Evolutionary conservation across 2,113 vertebrate genomes (phyloP).

Genomic region (Craseonycteris thonglongyai): DNA sequence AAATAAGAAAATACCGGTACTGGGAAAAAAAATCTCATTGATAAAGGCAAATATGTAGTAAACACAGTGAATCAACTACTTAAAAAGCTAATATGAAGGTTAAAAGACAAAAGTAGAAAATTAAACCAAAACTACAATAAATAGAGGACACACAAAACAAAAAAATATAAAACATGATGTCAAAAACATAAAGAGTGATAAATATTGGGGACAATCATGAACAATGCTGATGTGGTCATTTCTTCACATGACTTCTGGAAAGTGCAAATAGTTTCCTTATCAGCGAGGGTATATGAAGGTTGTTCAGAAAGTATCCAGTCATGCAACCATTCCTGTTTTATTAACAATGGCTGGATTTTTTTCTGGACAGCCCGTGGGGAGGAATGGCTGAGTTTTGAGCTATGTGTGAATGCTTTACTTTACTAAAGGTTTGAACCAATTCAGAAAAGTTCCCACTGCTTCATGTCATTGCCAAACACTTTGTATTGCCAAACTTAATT

Average conservation of each 20-base stretch:
- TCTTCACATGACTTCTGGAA: not conserved
- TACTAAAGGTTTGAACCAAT: not conserved
- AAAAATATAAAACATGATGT: not conserved
- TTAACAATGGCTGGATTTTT: too few species aligned
- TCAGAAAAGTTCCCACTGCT: not conserved
- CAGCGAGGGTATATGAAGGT: not conserved
- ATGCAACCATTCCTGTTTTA: too few species aligned
- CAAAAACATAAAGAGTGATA: not conserved
- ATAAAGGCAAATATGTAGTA: not conserved
- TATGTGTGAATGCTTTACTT: too few species aligned
- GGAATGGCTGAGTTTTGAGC: not conserved
- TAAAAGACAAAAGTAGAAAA: not conserved
- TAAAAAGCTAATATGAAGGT: not conserved
- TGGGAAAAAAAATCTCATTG: not conserved
- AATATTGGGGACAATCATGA: not conserved
- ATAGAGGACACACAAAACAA: not conserved
- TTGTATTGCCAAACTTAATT: not conserved
- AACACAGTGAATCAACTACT: not conserved
- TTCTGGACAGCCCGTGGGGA: too few species aligned
- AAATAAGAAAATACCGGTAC: not conserved
- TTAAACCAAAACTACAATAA: not conserved
- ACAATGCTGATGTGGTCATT: not conserved
- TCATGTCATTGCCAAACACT: not conserved
- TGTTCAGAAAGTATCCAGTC: too few species aligned
- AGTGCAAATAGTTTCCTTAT: not conserved